phyloP scores from a whole-genome alignment of 2,113 vertebrate species.

The Chaetodon trifascialis region DNA sequence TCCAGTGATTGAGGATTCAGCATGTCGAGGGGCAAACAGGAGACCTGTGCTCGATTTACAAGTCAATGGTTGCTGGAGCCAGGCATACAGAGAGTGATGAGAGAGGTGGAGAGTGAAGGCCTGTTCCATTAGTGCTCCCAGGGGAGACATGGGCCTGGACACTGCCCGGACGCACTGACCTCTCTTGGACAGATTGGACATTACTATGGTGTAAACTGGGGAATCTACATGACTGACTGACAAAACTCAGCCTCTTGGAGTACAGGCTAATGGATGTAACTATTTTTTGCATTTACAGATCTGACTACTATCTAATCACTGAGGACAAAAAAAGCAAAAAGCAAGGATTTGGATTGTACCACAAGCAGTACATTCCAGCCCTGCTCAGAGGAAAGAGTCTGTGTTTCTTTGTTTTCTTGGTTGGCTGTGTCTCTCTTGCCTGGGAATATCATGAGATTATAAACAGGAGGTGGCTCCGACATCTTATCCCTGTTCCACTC shows the following conservation, averaged over 20 bases:
- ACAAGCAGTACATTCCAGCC: constrained; percentile 45
- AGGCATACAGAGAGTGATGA: constrained; percentile 61
- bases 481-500: constrained; percentile 58
- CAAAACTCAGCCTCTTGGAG: constrained; percentile 48
- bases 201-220: constrained; percentile 37
- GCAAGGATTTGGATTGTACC: constrained; percentile 49
- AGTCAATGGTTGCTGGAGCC: constrained; percentile 66
- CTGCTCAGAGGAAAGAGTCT: constrained; percentile 39
- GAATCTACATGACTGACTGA: constrained; percentile 39
- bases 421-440: constrained; percentile 55
- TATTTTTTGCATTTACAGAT: constrained; percentile 36
- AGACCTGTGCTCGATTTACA: constrained; percentile 60
- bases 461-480: constrained; percentile 73
- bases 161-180: constrained; percentile 60
- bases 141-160: constrained; percentile 61
- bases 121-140: constrained; percentile 72
- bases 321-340: constrained; percentile 43
- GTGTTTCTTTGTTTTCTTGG: constrained; percentile 58
- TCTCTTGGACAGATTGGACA: constrained; percentile 58
- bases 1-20: constrained; percentile 56
- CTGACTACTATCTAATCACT: constrained; percentile 25
- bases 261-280: constrained; percentile 61
- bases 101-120: constrained; percentile 61
- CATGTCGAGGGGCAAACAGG: constrained; percentile 61
- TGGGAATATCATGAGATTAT: constrained; percentile 72